These are phyloP conservation scores for Callospermophilus lateralis DNA, from an alignment of 2,113 vertebrate species.

Conservation along the genomic window DNA sequence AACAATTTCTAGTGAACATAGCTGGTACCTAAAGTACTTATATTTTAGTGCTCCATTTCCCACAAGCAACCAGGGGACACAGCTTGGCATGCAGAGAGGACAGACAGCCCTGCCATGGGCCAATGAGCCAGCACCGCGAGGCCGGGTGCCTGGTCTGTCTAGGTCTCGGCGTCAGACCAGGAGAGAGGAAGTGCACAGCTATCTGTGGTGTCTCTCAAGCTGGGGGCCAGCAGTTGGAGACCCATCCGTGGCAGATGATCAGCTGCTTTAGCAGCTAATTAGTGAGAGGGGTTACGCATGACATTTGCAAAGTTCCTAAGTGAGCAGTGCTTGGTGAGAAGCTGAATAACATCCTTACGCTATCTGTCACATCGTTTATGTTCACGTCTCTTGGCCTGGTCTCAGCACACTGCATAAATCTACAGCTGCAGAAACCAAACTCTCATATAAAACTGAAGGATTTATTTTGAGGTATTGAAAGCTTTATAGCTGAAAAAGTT, in stretches of 20 bases:
- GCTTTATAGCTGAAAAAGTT: slow-evolving; percentile 82
- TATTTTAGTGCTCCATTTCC: background rate
- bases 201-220: background rate
- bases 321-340: background rate
- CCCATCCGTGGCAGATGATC: background rate
- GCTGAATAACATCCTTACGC: slow-evolving; percentile 21
- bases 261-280: slow-evolving; percentile 52
- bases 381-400: slow-evolving; percentile 74
- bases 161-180: background rate
- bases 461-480: slow-evolving; percentile 86
- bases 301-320: slow-evolving; percentile 53
- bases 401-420: slow-evolving; percentile 73
- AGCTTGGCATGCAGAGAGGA: background rate
- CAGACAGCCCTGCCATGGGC: background rate
- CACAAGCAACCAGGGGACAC: background rate
- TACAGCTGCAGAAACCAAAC: slow-evolving; percentile 82
- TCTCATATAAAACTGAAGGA: slow-evolving; percentile 83
- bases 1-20: background rate
- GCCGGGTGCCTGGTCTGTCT: background rate
- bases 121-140: background rate
- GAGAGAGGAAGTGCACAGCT: background rate
- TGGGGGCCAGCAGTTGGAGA: background rate
- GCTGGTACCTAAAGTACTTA: background rate
- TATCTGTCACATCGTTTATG: slow-evolving; percentile 70
- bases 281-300: background rate